These are phyloP conservation scores for Oenanthe oenanthe DNA, from an alignment of 2,113 vertebrate species.

Conservation along the genomic window DNA sequence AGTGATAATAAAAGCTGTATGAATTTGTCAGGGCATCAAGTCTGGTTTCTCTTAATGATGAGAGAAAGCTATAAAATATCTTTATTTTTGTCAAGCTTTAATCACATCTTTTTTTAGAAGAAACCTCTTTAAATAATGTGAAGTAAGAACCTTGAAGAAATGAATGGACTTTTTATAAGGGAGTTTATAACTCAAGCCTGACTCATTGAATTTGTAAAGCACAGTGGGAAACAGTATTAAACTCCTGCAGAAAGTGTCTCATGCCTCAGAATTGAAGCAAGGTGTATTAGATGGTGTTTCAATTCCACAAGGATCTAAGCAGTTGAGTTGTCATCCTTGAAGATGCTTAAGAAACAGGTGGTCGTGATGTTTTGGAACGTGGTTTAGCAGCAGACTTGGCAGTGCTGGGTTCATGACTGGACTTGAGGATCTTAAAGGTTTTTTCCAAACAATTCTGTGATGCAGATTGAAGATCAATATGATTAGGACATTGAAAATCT, in stretches of 20 bases:
- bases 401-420: background rate
- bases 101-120: background rate
- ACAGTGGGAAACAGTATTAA: background rate
- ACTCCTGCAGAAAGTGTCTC: background rate
- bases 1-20: background rate
- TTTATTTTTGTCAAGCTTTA: conserved; percentile 3
- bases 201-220: background rate
- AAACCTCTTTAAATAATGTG: background rate
- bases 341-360: background rate
- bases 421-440: background rate
- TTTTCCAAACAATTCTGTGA: background rate
- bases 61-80: background rate
- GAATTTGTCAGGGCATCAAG: background rate
- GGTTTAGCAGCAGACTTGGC: background rate
- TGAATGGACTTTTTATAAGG: background rate
- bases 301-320: background rate
- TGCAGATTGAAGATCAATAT: background rate
- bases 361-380: background rate
- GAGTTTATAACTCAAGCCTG: background rate
- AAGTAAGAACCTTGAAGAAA: background rate
- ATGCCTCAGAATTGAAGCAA: background rate
- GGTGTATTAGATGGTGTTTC: background rate
- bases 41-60: background rate
- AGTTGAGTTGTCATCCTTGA: background rate
- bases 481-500: background rate